A percentile compares a stretch with the other conserved stretches of the same genome.
Conservation (phyloP, 2,888 invertebrate genomes). For the Ctena decussata region DNA sequence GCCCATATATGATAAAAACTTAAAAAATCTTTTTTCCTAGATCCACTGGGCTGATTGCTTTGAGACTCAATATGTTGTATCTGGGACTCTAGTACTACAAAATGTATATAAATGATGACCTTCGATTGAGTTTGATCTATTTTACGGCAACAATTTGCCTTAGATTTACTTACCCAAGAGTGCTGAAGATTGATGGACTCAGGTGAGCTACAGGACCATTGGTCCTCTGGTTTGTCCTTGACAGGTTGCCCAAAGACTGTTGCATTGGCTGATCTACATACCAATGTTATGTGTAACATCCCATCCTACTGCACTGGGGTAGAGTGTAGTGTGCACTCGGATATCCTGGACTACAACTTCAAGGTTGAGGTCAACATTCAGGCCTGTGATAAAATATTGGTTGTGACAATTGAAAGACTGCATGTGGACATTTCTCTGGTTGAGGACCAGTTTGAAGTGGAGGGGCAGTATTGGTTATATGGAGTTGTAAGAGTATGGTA, state of each 20-base stretch:
- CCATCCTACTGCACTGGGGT: conserved; percentile 41
- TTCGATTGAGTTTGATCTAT: too few species aligned
- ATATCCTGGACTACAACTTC: conserved; percentile 20
- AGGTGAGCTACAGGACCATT: too few species aligned
- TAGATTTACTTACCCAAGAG: too few species aligned
- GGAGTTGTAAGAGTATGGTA: conserved; percentile 53
- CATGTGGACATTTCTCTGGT: conserved; percentile 35
- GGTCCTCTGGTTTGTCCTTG: too few species aligned
- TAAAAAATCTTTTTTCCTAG: too few species aligned
- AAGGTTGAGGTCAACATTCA: conserved; percentile 34
- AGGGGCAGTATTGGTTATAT: conserved; percentile 46
- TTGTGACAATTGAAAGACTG: conserved; percentile 43
- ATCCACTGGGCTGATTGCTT: too few species aligned
- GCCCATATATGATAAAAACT: too few species aligned
- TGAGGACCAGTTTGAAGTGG: conserved; percentile 32
- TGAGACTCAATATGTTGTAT: too few species aligned
- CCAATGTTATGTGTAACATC: conserved; percentile 18
- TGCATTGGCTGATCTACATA: background rate
- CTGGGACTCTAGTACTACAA: too few species aligned
- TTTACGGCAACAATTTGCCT: background rate
- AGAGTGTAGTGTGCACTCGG: conserved; percentile 37
- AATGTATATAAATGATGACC: too few species aligned
- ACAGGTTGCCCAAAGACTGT: conserved; percentile 26
- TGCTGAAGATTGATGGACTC: too few species aligned
- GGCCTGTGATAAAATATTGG: conserved; percentile 30